phyloP scores from a whole-genome alignment of 2,888 invertebrate species.

The Acanthopleura granulata region DNA sequence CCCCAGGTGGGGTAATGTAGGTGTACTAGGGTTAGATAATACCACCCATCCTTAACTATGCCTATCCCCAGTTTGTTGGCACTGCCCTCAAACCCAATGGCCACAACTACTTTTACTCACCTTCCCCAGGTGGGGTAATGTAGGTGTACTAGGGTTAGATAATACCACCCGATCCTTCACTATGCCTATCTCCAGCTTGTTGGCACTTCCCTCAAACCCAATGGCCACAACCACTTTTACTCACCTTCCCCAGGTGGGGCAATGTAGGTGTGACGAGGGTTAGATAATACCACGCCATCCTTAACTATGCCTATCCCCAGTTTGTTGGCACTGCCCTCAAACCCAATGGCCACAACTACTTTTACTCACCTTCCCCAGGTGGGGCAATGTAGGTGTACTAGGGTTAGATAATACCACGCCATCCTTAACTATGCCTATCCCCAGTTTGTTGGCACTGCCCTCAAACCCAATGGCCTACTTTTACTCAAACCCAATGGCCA shows the following conservation, averaged over 20 bases:
- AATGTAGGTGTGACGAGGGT: slow-evolving; percentile 94
- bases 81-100: no score
- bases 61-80: no score
- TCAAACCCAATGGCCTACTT: slow-evolving; percentile 88
- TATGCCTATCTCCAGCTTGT: slow-evolving; percentile 85
- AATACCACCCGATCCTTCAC: slow-evolving; percentile 90
- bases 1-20: no score
- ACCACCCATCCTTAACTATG: no score
- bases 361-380: slow-evolving; percentile 87
- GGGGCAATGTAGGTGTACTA: slow-evolving; percentile 95
- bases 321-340: slow-evolving; percentile 99
- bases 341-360: slow-evolving; percentile 77
- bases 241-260: slow-evolving; percentile 97
- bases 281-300: slow-evolving; percentile 92
- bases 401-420: slow-evolving; percentile 94
- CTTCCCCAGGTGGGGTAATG: no score
- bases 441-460: slow-evolving; percentile 94
- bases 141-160: slow-evolving; percentile 96
- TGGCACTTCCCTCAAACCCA: slow-evolving; percentile 99
- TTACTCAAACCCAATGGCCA: slow-evolving; percentile 74
- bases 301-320: slow-evolving; percentile 81
- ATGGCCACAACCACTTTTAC: slow-evolving; percentile 76
- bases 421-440: slow-evolving; percentile 87
- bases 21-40: no score
- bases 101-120: no score